These are phyloP conservation scores for Rostratula benghalensis DNA, from an alignment of 2,113 vertebrate species.

Conservation along the genomic window DNA sequence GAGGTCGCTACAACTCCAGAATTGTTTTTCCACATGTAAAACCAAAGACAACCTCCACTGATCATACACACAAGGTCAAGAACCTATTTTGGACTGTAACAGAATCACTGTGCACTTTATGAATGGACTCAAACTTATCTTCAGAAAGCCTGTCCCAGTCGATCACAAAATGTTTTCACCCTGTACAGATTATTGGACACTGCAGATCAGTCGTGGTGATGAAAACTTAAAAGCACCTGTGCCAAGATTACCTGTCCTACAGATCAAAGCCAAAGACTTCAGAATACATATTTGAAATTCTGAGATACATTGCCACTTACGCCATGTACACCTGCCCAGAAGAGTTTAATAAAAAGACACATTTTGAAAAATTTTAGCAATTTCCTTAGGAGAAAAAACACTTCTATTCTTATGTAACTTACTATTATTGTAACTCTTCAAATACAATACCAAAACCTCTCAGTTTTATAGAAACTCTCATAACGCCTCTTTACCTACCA, in stretches of 20 bases:
- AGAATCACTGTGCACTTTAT: not conserved
- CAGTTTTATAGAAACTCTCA: not conserved
- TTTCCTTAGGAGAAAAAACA: not conserved
- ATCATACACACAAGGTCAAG: not conserved
- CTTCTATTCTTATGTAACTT: not conserved
- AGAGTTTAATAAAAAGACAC: not conserved
- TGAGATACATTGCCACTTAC: not conserved
- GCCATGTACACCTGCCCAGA: not conserved
- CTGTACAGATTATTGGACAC: not conserved
- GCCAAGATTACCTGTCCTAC: not conserved
- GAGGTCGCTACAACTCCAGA: not conserved
- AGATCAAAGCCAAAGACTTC: not conserved
- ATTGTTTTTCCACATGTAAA: not conserved
- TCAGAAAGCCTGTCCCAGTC: not conserved
- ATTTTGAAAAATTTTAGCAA: not conserved
- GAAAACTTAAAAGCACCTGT: not conserved
- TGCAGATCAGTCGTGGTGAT: rapidly evolving
- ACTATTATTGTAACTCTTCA: not conserved
- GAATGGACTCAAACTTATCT: not conserved
- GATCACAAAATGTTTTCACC: not conserved
- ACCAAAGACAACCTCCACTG: not conserved
- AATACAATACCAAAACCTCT: not conserved
- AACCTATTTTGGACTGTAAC: not conserved
- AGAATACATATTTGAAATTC: not conserved
- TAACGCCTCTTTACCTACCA: not conserved